Evolutionary conservation across 2,888 invertebrate genomes (phyloP).

Genomic region (Ptychoptera albimana): DNA sequence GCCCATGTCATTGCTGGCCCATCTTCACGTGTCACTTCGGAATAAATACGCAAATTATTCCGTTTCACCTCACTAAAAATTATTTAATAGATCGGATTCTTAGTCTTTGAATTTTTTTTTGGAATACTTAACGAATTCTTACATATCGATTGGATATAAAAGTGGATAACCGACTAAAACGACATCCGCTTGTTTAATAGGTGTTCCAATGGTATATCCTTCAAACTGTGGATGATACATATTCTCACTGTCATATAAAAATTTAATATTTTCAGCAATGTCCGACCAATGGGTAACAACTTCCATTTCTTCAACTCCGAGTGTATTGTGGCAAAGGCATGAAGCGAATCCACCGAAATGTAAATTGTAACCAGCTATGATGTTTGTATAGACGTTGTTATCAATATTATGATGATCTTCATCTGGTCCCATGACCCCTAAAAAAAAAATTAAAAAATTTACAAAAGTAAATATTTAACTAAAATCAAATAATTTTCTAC

Average conservation of each 20-base stretch:
- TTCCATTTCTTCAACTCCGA: too few species aligned
- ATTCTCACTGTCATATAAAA: constrained; percentile 33
- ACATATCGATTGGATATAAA: constrained; percentile 37
- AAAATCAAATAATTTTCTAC: constrained; percentile 20
- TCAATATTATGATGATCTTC: constrained; percentile 41
- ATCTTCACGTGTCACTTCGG: constrained; percentile 33
- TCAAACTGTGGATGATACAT: constrained; percentile 42
- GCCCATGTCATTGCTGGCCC: constrained; percentile 51
- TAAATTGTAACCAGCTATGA: constrained; percentile 38
- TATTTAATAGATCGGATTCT: background rate
- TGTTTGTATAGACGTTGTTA: constrained; percentile 43
- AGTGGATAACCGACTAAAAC: constrained; percentile 40
- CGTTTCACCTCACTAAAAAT: constrained; percentile 29
- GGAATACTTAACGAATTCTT: constrained; percentile 2
- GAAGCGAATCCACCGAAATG: constrained; percentile 35
- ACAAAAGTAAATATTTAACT: background rate
- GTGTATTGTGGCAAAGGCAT: too few species aligned
- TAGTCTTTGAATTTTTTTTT: background rate
- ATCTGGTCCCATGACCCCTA: constrained; percentile 46
- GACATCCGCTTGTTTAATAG: constrained; percentile 43
- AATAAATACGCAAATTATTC: constrained; percentile 40
- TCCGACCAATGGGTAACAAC: constrained; percentile 18
- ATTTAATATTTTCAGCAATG: constrained; percentile 35
- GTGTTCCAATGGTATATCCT: constrained; percentile 32
- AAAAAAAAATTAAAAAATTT: constrained; percentile 9